Evolutionary conservation across 2,888 invertebrate genomes (phyloP), one percentile per base, ranked within the genome.

Genomic region (Polydrusus tereticollis): DNA sequence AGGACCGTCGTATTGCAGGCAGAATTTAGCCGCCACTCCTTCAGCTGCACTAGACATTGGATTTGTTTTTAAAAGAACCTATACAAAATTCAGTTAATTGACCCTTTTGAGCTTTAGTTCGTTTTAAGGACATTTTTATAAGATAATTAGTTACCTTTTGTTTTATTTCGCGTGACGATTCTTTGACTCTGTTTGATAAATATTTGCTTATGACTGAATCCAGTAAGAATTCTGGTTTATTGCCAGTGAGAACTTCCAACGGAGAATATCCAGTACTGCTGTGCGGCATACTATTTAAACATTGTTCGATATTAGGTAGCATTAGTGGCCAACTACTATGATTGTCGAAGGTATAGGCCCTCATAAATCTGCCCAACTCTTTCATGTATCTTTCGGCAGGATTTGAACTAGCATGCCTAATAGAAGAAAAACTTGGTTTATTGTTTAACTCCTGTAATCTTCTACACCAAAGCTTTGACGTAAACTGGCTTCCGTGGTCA

Each of bases 401-500:
- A 36, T 75, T 75, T 26, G 68, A 68, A 23, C 41, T 38, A 12
- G 76, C 73, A 65, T 76, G 69, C 1, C 74, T 58, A n/a, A 74
- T 64, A 4, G 69, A 74, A n/a, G 69, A 66, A 45, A 50, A 45
- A 3, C 59, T 55, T 6, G 45, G 38, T 0, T 7, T 12, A 12
- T 68, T 67, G 33, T 47, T 50, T 26, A 43, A 10, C 14, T 43
- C 14, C 6, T n/a, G 18, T 47, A 72, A 20, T 4, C 14, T 8
- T 1, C 60, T 23, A 18, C 47, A 29, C 79, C 79, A 79, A 8
- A 23, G 23, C 14, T 52, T 59, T 2, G 75, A 71, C 1, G 76
- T 74, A 58, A 80, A 79, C 60, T 79, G 79, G n/a, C n/a, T n/a
- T n/a, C n/a, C n/a, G n/a, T n/a, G n/a, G n/a, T n/a, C n/a, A n/a